Evolutionary conservation across 2,888 invertebrate species (phyloP).

Genomic region (Dysmachus trigonus): DNA sequence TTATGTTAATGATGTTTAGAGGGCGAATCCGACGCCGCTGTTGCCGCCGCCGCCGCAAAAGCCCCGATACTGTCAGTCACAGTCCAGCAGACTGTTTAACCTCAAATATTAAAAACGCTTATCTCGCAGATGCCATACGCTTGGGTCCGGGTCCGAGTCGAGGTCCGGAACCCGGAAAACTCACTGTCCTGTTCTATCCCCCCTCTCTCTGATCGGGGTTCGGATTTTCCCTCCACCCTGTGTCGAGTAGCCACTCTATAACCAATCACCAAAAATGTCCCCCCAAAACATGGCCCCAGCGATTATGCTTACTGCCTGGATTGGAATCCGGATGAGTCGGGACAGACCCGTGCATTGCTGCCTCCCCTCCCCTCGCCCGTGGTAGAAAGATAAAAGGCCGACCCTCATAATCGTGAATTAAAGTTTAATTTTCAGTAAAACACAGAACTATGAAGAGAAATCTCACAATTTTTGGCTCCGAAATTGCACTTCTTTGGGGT

Average conservation of each 20-base stretch:
- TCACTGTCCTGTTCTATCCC: background rate
- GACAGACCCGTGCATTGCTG: background rate
- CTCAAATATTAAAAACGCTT: constrained; percentile 23
- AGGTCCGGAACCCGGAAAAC: too few relatives aligned
- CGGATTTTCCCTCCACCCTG: too few relatives aligned
- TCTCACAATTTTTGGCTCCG: constrained; percentile 48
- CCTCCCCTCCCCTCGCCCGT: too few relatives aligned
- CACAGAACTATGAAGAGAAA: constrained; percentile 44
- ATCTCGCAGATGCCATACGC: constrained; percentile 17
- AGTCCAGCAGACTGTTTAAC: background rate
- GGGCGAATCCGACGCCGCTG: background rate
- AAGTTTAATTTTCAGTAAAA: constrained; percentile 47
- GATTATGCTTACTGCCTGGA: constrained; percentile 3
- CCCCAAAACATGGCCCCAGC: background rate
- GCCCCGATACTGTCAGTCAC: background rate
- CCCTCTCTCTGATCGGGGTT: too few relatives aligned
- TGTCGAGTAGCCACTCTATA: constrained; percentile 18
- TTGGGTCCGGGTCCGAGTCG: too few relatives aligned
- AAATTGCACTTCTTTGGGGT: constrained; percentile 48
- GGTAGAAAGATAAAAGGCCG: constrained; percentile 12
- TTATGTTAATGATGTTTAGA: constrained; percentile 7
- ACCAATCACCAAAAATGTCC: constrained; percentile 37
- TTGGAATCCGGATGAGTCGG: background rate
- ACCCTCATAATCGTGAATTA: constrained; percentile 47
- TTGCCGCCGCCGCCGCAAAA: background rate